Evolutionary conservation across 2,113 vertebrate species (phyloP), one percentile per base, ranked within the genome.

Genomic region (Bubo scandiacus): DNA sequence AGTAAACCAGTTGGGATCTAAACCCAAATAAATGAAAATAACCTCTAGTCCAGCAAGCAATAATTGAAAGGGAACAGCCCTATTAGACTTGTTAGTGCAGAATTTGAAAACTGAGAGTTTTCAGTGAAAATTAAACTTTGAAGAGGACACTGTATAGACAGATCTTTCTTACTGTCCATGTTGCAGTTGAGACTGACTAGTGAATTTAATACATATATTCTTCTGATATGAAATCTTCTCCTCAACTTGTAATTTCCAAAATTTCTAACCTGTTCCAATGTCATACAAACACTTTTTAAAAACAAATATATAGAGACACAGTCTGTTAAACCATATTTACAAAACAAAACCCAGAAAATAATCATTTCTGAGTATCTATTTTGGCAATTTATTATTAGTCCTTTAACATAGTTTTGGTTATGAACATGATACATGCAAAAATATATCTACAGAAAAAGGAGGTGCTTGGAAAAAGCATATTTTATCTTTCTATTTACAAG

Each of bases 131-230:
- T 52, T 45, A 55, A 55, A 55, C 22, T 80, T n/a, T 30, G 49
- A 47, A 75, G 22, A 61, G 7, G 32, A 36, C 21, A 11, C 12
- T 38, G 6, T 61, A 32, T 7, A 47, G 63, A 32, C 18, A 10
- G 13, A 40, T 71, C 5, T 77, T 3, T 55, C 90, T 63, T 83
- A 52, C 8, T 49, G 15, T 47, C 32, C 1, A 0, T 55, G 9
- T 34, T 57, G 21, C 13, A 1, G 2, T 26, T 72, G 66, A 72
- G 34, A 12, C 3, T 40, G 6, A 68, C 6, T 65, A 61, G 13
- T 2, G 2, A 43, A 49, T 57, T 57, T 52, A 57, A 18, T 27
- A 51, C 0, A 0, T 19, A 4, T 57, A 22, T 68, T 73, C 82
- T 80, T 80, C 26, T 9, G 0, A 10, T 15, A 47, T 2, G 2